Percentiles rank a stretch among this genome's conserved stretches.
These are phyloP conservation scores for Stictonetta naevosa DNA, from an alignment of 2,113 vertebrate species.

Conservation along the genomic window DNA sequence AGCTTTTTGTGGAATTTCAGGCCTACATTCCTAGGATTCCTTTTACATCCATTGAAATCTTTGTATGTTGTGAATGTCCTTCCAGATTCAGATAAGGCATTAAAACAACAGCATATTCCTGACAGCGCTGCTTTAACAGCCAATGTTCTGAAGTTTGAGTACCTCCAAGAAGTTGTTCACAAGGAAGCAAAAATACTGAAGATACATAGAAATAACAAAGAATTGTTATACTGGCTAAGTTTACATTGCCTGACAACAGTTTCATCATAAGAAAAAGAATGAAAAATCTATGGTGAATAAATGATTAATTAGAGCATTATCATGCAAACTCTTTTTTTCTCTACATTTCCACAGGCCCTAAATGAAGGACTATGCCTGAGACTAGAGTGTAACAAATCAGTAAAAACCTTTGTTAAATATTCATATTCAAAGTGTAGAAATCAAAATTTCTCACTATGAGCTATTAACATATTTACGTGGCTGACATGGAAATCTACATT, in stretches of 20 bases:
- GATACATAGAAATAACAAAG: background rate
- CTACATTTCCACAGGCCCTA: background rate
- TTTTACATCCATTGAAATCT: background rate
- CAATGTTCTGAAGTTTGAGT: background rate
- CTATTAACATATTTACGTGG: background rate
- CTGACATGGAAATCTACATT: background rate
- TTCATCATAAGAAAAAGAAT: background rate
- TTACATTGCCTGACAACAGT: background rate
- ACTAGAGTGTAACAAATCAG: background rate
- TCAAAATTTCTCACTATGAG: background rate
- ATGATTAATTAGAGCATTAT: background rate
- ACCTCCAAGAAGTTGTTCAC: background rate
- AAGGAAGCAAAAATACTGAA: background rate
- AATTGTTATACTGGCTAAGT: background rate
- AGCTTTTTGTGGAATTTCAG: background rate
- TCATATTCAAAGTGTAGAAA: background rate
- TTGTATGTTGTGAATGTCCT: background rate
- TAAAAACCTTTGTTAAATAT: background rate
- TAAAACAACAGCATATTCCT: background rate
- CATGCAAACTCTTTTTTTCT: background rate
- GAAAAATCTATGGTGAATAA: background rate
- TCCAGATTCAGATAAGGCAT: background rate
- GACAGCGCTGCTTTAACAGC: background rate
- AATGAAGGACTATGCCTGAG: background rate
- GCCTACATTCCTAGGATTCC: background rate